These are phyloP conservation scores for Ageneiosus marmoratus DNA, from an alignment of 2,113 vertebrate species.

Conservation along the genomic window DNA sequence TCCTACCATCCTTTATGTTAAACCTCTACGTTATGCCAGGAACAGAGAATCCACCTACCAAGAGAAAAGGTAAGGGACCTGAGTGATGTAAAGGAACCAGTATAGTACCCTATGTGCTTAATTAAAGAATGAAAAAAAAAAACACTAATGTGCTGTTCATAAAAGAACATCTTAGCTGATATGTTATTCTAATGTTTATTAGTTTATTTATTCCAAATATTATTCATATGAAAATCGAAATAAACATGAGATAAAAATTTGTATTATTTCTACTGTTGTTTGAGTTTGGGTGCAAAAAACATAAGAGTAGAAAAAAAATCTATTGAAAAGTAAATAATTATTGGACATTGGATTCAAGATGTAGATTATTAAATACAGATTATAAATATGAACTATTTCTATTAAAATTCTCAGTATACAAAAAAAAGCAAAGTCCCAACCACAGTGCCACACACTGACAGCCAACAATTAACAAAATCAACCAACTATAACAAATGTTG, in stretches of 20 bases:
- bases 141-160: not conserved
- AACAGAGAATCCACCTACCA: conserved; percentile 62
- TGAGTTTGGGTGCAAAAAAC: not conserved
- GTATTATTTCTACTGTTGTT: not conserved
- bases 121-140: not conserved
- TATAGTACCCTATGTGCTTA: not conserved
- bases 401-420: not conserved
- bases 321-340: not conserved
- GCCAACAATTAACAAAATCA: not conserved
- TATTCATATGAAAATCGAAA: not conserved
- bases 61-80: conserved; percentile 70
- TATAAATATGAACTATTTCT: not conserved
- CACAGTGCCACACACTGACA: not conserved
- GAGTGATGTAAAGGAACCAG: conserved; percentile 38
- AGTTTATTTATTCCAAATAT: not conserved
- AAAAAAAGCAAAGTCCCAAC: not conserved
- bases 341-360: not conserved
- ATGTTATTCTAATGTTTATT: not conserved
- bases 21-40: conserved; percentile 50
- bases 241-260: not conserved
- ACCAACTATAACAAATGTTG: conserved; percentile 5
- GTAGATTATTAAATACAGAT: not conserved
- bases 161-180: not conserved
- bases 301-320: not conserved
- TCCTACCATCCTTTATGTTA: conserved; percentile 60